These are phyloP conservation scores for Xiphias gladius DNA, from an alignment of 2,113 vertebrate genomes.

Conservation along the genomic window DNA sequence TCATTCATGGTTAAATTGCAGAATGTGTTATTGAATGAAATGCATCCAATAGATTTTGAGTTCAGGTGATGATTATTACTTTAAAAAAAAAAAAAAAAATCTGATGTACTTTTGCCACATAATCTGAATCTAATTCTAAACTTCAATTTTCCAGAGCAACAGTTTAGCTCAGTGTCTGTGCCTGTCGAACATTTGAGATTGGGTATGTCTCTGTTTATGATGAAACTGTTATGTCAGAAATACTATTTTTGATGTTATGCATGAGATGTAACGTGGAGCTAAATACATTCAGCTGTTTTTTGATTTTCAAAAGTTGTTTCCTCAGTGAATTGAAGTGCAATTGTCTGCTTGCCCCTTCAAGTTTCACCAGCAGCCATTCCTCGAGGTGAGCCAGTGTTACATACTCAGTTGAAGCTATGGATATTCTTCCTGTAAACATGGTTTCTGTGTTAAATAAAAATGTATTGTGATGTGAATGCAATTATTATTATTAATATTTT, in stretches of 20 bases:
- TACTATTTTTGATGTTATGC: slow-evolving; percentile 77
- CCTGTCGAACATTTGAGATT: slow-evolving; percentile 56
- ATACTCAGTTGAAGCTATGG: slow-evolving; percentile 56
- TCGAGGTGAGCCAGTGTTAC: slow-evolving; percentile 64
- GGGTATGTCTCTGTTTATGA: slow-evolving; percentile 54
- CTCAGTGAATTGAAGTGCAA: slow-evolving; percentile 61
- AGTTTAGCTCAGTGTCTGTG: slow-evolving; percentile 53
- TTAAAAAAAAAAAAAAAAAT: background rate
- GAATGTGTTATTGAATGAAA: slow-evolving; percentile 37
- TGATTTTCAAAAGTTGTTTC: slow-evolving; percentile 42
- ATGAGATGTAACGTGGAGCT: slow-evolving; percentile 72
- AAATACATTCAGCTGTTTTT: slow-evolving; percentile 54
- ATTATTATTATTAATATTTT: background rate
- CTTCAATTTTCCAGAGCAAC: slow-evolving; percentile 41
- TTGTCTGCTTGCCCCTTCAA: slow-evolving; percentile 53
- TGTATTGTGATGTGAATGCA: slow-evolving; percentile 46
- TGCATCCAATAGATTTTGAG: slow-evolving; percentile 30
- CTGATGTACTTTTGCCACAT: background rate
- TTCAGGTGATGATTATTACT: background rate
- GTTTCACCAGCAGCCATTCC: slow-evolving; percentile 70
- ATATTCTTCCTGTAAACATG: slow-evolving; percentile 70
- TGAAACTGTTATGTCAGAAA: slow-evolving; percentile 65
- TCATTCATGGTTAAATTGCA: slow-evolving; percentile 20
- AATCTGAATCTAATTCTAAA: slow-evolving; percentile 19
- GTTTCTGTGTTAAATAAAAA: slow-evolving; percentile 74